phyloP scores from a whole-genome alignment of 1,140 invertebrate genomes.

The Marisa cornuarietis region DNA sequence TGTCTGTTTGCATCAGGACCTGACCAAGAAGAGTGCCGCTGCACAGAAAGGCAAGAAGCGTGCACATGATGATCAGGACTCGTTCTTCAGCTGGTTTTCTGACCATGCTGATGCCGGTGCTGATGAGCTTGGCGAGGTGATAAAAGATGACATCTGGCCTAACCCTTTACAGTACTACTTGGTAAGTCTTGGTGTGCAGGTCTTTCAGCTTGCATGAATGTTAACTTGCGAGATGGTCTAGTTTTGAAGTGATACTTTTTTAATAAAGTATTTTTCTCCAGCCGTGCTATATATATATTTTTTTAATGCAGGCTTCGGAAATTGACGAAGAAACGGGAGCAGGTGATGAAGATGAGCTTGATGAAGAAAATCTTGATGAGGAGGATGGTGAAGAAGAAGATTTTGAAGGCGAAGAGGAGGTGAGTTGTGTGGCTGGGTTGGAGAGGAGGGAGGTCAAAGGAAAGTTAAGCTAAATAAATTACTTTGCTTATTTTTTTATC shows the following conservation, averaged over 20 bases:
- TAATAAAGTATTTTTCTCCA: too few relatives aligned
- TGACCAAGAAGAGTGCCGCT: slow-evolving; percentile 57
- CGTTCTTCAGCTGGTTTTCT: slow-evolving; percentile 67
- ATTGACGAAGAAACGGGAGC: slow-evolving; percentile 61
- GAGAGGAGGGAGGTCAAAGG: neutral
- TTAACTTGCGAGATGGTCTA: neutral
- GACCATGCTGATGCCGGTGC: slow-evolving; percentile 64
- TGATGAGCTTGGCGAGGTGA: slow-evolving; percentile 69
- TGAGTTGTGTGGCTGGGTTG: slow-evolving; percentile 6
- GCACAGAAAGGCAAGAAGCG: slow-evolving; percentile 60
- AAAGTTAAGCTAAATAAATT: too few relatives aligned
- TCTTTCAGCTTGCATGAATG: neutral
- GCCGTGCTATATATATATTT: too few relatives aligned
- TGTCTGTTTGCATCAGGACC: slow-evolving; percentile 46
- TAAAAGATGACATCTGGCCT: slow-evolving; percentile 91
- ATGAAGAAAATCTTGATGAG: slow-evolving; percentile 53
- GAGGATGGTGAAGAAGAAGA: slow-evolving; percentile 48
- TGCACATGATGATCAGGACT: slow-evolving; percentile 60
- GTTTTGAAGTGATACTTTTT: neutral
- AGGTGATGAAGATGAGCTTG: slow-evolving; percentile 56
- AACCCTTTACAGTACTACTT: slow-evolving; percentile 91
- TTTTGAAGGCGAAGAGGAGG: slow-evolving; percentile 44
- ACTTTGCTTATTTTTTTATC: too few relatives aligned
- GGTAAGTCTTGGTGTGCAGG: slow-evolving; percentile 73
- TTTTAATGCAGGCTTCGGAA: slow-evolving; percentile 56